Conservation (phyloP, 2,888 invertebrate species). For the Heliconius cydno region DNA sequence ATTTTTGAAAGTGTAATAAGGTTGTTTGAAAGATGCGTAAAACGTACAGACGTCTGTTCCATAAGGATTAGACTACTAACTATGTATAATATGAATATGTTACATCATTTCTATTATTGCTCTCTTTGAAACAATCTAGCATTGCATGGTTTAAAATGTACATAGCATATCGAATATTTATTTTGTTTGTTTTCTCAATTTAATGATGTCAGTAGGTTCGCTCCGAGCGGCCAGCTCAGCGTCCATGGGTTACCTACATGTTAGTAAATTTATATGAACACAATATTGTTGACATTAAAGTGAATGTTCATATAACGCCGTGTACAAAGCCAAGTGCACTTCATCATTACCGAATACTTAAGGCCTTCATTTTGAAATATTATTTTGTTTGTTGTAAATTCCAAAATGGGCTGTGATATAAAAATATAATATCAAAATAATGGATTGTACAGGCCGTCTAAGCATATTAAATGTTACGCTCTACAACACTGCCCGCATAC, state of each 20-base stretch:
- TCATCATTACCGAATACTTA: slow-evolving; percentile 74
- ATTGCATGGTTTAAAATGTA: slow-evolving; percentile 25
- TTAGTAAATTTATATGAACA: slow-evolving; percentile 63
- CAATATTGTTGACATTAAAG: slow-evolving; percentile 73
- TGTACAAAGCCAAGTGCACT: slow-evolving; percentile 84
- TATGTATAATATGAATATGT: background rate
- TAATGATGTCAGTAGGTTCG: background rate
- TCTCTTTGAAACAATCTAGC: slow-evolving; percentile 28
- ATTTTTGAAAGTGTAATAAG: slow-evolving; percentile 24
- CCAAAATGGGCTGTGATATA: slow-evolving; percentile 92
- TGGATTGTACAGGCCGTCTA: slow-evolving; percentile 88
- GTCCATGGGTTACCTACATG: slow-evolving; percentile 58
- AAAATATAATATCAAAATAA: slow-evolving; percentile 84
- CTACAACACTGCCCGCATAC: slow-evolving; percentile 56
- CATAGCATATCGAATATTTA: slow-evolving; percentile 32
- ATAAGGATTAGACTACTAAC: background rate
- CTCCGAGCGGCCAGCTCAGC: slow-evolving; percentile 62
- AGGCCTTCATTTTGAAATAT: slow-evolving; percentile 77
- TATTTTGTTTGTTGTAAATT: slow-evolving; percentile 85
- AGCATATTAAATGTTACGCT: slow-evolving; percentile 69
- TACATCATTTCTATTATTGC: background rate
- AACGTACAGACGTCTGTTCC: slow-evolving; percentile 6
- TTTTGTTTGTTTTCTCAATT: slow-evolving; percentile 12
- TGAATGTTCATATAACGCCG: slow-evolving; percentile 80
- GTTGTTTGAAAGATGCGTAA: slow-evolving; percentile 27